phyloP scores from a whole-genome alignment of 2,113 vertebrate species.

The Sciurus niger region DNA sequence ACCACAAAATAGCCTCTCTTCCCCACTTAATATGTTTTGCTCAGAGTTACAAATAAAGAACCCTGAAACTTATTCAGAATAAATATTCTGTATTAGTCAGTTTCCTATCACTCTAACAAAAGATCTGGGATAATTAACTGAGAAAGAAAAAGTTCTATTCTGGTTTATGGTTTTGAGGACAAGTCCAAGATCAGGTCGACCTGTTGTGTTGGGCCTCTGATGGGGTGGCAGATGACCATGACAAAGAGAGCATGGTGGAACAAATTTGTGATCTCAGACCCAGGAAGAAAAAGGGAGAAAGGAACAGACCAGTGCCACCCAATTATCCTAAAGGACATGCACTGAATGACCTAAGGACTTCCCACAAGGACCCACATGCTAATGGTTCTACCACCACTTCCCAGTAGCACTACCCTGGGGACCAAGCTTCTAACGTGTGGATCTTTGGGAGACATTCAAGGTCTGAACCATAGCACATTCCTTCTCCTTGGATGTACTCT shows the following conservation, averaged over 20 bases:
- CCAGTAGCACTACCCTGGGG: no score
- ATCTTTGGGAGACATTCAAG: neutral
- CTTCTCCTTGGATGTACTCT: rapidly evolving
- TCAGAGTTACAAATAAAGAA: neutral
- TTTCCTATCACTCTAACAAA: neutral
- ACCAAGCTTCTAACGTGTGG: neutral
- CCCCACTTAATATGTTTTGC: neutral
- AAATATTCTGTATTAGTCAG: neutral
- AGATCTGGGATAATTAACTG: neutral
- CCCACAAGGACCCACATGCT: no score
- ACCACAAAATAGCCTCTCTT: neutral
- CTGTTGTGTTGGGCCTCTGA: neutral
- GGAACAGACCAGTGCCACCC: neutral
- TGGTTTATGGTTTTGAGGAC: neutral
- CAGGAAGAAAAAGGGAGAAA: neutral
- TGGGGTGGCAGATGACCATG: no score
- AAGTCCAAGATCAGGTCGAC: neutral
- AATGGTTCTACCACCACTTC: neutral
- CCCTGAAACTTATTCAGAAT: neutral
- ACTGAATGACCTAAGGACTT: no score
- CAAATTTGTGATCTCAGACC: neutral
- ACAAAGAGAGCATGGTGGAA: no score
- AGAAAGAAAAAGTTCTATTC: neutral
- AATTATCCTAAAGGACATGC: neutral
- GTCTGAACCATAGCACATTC: no score